These are phyloP conservation scores for Ferdinandea cuprea DNA, from an alignment of 2,888 invertebrate species.

Conservation along the genomic window DNA sequence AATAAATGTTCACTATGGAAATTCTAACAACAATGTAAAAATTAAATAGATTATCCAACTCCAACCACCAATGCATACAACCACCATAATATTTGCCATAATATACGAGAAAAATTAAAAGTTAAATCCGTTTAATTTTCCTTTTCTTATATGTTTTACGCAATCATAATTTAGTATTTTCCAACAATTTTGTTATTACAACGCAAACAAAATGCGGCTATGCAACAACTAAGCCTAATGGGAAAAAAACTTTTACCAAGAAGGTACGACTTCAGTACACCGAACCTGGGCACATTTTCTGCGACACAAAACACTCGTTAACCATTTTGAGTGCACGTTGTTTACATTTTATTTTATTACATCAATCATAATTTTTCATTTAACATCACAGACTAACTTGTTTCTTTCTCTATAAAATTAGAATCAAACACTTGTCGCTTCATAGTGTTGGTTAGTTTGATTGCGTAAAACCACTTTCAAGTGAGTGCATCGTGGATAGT, in stretches of 20 bases:
- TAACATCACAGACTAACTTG: conserved; percentile 14
- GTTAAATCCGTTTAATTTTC: too few species aligned
- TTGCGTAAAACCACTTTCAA: conserved; percentile 46
- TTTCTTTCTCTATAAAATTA: conserved; percentile 19
- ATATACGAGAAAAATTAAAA: too few species aligned
- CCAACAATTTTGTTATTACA: conserved; percentile 13
- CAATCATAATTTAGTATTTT: not conserved
- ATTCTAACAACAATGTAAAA: too few species aligned
- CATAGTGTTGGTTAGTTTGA: not conserved
- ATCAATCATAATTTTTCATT: conserved; percentile 39
- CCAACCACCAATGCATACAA: too few species aligned
- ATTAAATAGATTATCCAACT: too few species aligned
- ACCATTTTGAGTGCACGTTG: conserved; percentile 31
- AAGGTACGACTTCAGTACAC: not conserved
- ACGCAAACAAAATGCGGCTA: conserved; percentile 1
- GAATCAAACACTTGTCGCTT: conserved; percentile 19
- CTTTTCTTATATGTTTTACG: not conserved
- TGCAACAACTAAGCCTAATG: conserved; percentile 1
- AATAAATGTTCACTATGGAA: too few species aligned
- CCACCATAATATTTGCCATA: too few species aligned
- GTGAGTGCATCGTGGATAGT: conserved; percentile 3
- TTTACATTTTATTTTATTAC: conserved; percentile 41
- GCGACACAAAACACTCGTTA: conserved; percentile 10
- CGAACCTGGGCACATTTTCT: conserved; percentile 5
- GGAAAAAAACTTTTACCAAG: conserved; percentile 25